Percentiles rank a stretch among this genome's conserved stretches.
Evolutionary conservation across 2,797 vertebrate species (phyloP).

Genomic region (Platyrinchus mystaceus): DNA sequence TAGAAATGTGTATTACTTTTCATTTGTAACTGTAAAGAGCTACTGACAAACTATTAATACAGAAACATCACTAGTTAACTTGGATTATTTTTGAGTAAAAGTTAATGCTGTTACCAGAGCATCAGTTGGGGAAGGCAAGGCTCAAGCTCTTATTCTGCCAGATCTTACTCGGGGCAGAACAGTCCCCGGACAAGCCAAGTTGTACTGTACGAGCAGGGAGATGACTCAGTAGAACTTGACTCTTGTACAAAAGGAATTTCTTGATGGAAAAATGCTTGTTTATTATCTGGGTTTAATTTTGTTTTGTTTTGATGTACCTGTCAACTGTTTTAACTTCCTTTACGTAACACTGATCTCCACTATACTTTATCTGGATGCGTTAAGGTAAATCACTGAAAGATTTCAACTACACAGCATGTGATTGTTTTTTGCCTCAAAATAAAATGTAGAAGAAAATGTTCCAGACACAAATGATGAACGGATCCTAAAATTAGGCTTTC

Average conservation of each 20-base stretch:
- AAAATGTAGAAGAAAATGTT: background rate
- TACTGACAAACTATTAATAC: background rate
- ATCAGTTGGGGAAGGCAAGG: background rate
- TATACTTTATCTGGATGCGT: background rate
- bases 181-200: too few relatives aligned
- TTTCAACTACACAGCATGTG: background rate
- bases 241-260: background rate
- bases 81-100: background rate
- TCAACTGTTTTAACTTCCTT: background rate
- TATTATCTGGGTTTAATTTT: background rate
- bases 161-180: background rate
- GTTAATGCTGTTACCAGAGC: background rate
- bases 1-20: background rate
- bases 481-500: slow-evolving; percentile 5
- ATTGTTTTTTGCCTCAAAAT: background rate
- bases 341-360: background rate
- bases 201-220: accelerated
- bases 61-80: background rate
- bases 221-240: background rate
- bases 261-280: background rate
- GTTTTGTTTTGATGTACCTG: background rate
- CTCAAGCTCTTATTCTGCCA: background rate
- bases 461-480: background rate
- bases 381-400: background rate
- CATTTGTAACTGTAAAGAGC: background rate